Evolutionary conservation across 2,888 invertebrate genomes (phyloP).

Genomic region (Pristionchus entomophagus): DNA sequence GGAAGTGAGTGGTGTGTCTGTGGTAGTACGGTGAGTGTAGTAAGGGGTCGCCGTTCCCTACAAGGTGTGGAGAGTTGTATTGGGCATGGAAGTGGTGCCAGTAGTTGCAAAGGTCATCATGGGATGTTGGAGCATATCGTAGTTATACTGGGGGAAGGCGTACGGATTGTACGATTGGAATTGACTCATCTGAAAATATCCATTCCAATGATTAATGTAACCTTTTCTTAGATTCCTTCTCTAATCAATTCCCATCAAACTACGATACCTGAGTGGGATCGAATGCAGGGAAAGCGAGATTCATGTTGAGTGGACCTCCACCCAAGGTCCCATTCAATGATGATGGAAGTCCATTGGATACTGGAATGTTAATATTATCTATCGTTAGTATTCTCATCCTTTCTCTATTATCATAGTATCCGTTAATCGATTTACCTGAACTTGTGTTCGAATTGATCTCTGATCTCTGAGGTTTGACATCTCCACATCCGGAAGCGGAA

Average conservation of each 20-base stretch:
- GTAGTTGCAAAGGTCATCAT: constrained; percentile 11
- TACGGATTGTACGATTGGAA: constrained; percentile 32
- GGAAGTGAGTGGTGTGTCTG: constrained; percentile 17
- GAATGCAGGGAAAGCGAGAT: not conserved
- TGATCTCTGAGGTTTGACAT: constrained; percentile 53
- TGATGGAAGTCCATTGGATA: constrained; percentile 23
- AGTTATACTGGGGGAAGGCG: constrained; percentile 6
- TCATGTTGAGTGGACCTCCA: not conserved
- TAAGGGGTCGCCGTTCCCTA: not conserved
- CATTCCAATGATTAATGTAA: not conserved
- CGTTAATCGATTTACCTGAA: not conserved
- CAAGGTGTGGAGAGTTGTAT: constrained; percentile 10
- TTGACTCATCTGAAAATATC: constrained; percentile 1
- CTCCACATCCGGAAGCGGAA: constrained; percentile 61
- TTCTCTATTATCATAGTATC: not conserved
- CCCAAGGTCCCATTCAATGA: constrained; percentile 14
- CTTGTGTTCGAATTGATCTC: constrained; percentile 24
- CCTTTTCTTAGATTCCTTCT: not conserved
- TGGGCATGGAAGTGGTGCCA: not conserved
- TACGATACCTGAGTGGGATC: constrained; percentile 36
- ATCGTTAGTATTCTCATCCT: too few species aligned
- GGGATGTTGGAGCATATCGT: constrained; percentile 43
- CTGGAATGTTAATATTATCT: not conserved
- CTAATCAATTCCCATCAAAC: not conserved
- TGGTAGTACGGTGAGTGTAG: too few species aligned